Conservation (phyloP, 1,140 invertebrate genomes). For the Odontomachus brunneus region DNA sequence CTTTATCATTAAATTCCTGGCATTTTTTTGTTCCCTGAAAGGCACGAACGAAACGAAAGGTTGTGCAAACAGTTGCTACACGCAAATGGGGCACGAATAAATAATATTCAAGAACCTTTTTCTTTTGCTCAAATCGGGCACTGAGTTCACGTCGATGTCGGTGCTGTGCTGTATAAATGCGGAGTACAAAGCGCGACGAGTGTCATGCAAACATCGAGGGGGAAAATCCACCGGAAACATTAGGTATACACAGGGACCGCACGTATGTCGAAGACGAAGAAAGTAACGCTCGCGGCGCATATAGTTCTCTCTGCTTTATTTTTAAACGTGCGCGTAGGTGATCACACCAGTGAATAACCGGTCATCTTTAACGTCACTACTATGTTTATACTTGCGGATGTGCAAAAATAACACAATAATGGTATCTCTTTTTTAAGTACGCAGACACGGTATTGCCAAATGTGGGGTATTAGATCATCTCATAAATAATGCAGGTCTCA, state of each 20-base stretch:
- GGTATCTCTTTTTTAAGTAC: background rate
- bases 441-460: background rate
- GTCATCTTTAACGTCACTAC: background rate
- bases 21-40: too few relatives aligned
- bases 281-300: background rate
- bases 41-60: too few relatives aligned
- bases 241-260: slow-evolving; percentile 30
- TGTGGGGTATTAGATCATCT: background rate
- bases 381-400: background rate
- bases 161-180: slow-evolving; percentile 31
- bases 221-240: slow-evolving; percentile 53
- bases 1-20: too few relatives aligned
- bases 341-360: background rate
- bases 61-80: too few relatives aligned
- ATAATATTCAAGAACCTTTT: too few relatives aligned
- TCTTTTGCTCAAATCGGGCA: too few relatives aligned
- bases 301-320: slow-evolving; percentile 21
- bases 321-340: slow-evolving; percentile 15
- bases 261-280: slow-evolving; percentile 29
- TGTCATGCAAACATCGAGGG: slow-evolving; percentile 41
- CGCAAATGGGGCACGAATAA: too few relatives aligned
- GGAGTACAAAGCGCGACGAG: slow-evolving; percentile 11
- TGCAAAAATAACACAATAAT: background rate
- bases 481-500: background rate
- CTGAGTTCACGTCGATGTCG: too few relatives aligned